These are phyloP conservation scores for Rhineura floridana DNA, from an alignment of 2,113 vertebrate species.

Conservation along the genomic window DNA sequence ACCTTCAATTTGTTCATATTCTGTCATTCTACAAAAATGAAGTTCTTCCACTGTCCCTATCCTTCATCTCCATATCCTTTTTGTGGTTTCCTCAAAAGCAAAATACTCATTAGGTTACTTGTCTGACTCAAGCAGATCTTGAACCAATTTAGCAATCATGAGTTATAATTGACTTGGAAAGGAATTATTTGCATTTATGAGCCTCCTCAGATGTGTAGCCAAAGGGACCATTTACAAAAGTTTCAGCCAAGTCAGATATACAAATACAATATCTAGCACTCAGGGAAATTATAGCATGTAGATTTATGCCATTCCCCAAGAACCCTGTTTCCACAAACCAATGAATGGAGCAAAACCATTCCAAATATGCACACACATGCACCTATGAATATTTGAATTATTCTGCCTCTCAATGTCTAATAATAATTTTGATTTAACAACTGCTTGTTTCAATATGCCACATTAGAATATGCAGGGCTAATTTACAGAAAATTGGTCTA, in stretches of 20 bases:
- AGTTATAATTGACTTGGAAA: constrained; percentile 41
- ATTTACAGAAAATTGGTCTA: background rate
- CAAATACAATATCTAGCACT: background rate
- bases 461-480: background rate
- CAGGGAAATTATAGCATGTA: constrained; percentile 8
- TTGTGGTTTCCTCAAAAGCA: constrained; percentile 22
- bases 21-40: constrained; percentile 20
- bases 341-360: background rate
- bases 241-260: constrained; percentile 27
- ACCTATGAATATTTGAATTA: constrained; percentile 6
- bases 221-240: constrained; percentile 21
- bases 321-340: constrained; percentile 10
- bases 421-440: background rate
- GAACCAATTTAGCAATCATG: constrained; percentile 31
- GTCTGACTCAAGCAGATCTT: constrained; percentile 13
- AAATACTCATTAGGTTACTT: constrained; percentile 22
- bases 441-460: background rate
- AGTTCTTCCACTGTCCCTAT: too few relatives aligned
- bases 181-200: constrained; percentile 15
- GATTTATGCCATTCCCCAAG: constrained; percentile 25
- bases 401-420: background rate
- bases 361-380: background rate
- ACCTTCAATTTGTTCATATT: background rate
- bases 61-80: background rate
- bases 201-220: constrained; percentile 26